phyloP scores from a whole-genome alignment of 2,113 vertebrate species.

The Sitta europaea region DNA sequence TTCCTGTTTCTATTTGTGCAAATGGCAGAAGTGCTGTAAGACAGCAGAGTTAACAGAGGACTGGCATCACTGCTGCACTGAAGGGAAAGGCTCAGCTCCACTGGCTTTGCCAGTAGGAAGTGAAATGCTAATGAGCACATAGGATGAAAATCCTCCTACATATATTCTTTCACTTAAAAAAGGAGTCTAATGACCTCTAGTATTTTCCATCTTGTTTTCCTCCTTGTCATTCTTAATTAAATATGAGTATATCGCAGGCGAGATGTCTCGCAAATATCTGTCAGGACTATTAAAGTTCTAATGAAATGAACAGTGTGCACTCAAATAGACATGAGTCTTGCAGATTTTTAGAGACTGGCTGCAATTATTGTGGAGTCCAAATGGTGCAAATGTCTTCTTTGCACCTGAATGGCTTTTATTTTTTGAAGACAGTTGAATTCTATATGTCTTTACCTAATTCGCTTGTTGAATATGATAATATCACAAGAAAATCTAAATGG shows the following conservation, averaged over 20 bases:
- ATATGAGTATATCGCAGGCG: background rate
- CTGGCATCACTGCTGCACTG: background rate
- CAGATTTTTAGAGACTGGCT: background rate
- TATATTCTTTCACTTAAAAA: background rate
- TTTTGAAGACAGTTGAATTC: background rate
- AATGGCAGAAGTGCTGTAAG: background rate
- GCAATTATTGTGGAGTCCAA: background rate
- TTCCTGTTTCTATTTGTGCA: background rate
- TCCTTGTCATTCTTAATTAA: slow-evolving; percentile 21
- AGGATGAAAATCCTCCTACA: background rate
- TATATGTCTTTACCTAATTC: background rate
- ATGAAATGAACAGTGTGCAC: background rate
- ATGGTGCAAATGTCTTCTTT: background rate
- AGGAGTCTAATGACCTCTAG: background rate
- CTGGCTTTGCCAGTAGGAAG: background rate
- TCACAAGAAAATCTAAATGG: background rate
- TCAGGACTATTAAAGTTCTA: background rate
- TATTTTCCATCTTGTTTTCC: slow-evolving; percentile 20
- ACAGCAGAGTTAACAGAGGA: background rate
- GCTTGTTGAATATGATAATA: background rate
- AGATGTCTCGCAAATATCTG: background rate
- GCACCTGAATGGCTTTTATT: background rate
- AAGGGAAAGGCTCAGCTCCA: background rate
- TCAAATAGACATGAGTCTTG: background rate
- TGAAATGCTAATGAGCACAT: background rate